Evolutionary conservation across 1,140 invertebrate genomes (phyloP).

Genomic region (Choristoneura fumiferana): DNA sequence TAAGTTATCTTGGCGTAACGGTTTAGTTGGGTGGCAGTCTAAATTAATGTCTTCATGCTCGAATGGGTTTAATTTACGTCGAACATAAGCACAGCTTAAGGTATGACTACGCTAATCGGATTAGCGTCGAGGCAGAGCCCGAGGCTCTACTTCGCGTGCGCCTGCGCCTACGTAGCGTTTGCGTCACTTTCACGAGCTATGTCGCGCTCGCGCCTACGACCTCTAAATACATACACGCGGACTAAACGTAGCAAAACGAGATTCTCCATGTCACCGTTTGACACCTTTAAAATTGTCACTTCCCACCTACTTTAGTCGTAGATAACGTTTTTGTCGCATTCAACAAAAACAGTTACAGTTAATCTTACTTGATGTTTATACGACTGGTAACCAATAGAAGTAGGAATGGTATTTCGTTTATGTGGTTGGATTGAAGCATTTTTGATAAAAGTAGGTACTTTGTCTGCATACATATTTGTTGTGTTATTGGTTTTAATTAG

Average conservation of each 20-base stretch:
- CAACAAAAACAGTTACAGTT: no score
- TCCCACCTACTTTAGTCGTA: background rate
- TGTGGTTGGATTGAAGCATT: no score
- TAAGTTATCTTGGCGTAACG: background rate
- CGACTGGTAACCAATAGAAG: no score
- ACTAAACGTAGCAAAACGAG: conserved; percentile 46
- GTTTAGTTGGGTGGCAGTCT: conserved; percentile 20
- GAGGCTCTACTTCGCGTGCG: conserved; percentile 38
- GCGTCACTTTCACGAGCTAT: conserved; percentile 67
- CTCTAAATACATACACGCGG: conserved; percentile 35
- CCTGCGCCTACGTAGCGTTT: conserved; percentile 56
- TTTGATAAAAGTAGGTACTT: no score
- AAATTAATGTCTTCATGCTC: conserved; percentile 30
- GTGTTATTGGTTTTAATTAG: no score
- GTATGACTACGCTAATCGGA: conserved; percentile 44
- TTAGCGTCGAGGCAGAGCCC: conserved; percentile 44
- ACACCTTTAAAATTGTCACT: background rate
- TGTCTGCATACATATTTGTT: no score
- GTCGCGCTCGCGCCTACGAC: conserved; percentile 64
- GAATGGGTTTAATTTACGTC: conserved; percentile 30
- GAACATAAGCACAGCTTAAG: conserved; percentile 15
- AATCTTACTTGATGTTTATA: no score
- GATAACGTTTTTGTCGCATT: no score
- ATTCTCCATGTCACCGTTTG: conserved; percentile 3
- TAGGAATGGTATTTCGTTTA: no score